These are phyloP conservation scores for Morone chrysops DNA, from an alignment of 2,113 vertebrate genomes.

Conservation along the genomic window DNA sequence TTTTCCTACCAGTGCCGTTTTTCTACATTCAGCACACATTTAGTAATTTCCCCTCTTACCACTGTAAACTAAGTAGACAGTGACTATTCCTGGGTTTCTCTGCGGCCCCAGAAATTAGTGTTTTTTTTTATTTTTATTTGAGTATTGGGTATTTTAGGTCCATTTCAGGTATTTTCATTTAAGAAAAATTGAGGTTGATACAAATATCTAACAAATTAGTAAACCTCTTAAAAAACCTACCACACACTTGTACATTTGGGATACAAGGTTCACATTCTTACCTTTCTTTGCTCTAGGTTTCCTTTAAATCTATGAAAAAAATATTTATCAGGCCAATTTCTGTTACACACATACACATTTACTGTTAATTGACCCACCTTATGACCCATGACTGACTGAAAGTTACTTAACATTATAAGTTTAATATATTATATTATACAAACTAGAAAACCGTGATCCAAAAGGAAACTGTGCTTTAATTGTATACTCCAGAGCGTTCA, in stretches of 20 bases:
- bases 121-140: not conserved
- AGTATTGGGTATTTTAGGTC: not conserved
- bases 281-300: not conserved
- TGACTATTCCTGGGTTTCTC: not conserved
- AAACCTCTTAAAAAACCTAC: not conserved
- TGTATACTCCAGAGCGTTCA: not conserved
- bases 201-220: not conserved
- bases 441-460: not conserved
- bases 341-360: not conserved
- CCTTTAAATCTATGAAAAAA: not conserved
- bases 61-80: not conserved
- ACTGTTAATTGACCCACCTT: not conserved
- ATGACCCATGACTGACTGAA: not conserved
- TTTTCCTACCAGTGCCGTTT: not conserved
- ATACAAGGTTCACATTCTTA: not conserved
- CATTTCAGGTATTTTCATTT: not conserved
- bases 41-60: not conserved
- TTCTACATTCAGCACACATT: not conserved
- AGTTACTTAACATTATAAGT: not conserved
- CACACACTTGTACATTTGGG: not conserved
- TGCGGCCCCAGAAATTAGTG: not conserved
- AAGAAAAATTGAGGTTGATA: too few species aligned
- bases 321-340: not conserved
- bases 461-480: not conserved
- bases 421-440: too few species aligned